Evolutionary conservation across 2,113 vertebrate genomes (phyloP), one percentile per base, ranked within the genome.

Genomic region (Macaca mulatta): DNA sequence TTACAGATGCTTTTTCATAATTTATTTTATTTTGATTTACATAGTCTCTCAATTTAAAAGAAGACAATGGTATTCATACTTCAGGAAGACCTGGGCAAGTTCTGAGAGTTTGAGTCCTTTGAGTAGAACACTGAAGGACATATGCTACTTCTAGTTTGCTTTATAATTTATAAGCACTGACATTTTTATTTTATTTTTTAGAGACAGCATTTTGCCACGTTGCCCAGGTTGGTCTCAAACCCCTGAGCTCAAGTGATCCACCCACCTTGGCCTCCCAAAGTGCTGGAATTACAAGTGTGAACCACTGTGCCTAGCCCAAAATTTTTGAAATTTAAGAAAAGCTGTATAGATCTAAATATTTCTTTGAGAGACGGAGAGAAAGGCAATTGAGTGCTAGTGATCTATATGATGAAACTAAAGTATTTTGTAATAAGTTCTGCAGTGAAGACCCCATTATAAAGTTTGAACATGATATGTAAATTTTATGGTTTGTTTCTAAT

Each of bases 401-500:
- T 78, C 93, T 77, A 74, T 18, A 43, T 35, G 27, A 69, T 48
- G 61, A 48, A 92, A 89, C 61, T 70, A 80, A 85, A 55, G 27
- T 81, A 57, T 27, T 93, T 88, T 50, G 5, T 45, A 57, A 61
- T 89, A 32, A 84, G 43, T 81, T 94, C 80, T 89, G 3, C n/a
- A 85, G 6, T 74, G 67, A 91, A 55, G n/a, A 61, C 17, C 7
- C 20, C 35, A 16, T 75, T 88, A 55, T 69, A 81, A 77, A 79
- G 30, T 89, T 89, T 74, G 40, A 85, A 81, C 48, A 61, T 52
- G 55, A 38, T 23, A 88, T 70, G 8, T 78, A 82, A 67, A 87
- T 94, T 67, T 86, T 74, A 48, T 17, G 45, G 7, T 74, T 97
- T 95, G 2, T 81, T 96, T 85, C 23, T 52, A 92, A 43, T 75